Conservation (phyloP, 2,888 invertebrate genomes). For the Strigamia transsilvanica region DNA sequence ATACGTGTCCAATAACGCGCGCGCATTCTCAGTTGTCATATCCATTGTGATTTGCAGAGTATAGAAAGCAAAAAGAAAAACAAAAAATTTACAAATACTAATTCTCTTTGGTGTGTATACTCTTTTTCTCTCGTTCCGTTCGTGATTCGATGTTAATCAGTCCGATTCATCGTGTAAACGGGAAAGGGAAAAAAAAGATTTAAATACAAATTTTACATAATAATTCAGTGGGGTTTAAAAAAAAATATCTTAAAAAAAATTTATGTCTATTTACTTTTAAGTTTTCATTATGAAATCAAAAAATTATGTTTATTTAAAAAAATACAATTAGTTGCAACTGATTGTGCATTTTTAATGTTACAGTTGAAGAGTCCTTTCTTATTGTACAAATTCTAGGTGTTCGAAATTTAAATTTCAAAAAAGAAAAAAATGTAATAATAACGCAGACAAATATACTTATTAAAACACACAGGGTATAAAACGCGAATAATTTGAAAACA, state of each 20-base stretch:
- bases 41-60: slow-evolving; percentile 54
- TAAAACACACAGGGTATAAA: slow-evolving; percentile 52
- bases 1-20: slow-evolving; percentile 43
- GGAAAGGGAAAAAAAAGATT: slow-evolving; percentile 46
- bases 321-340: slow-evolving; percentile 31
- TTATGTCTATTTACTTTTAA: slow-evolving; percentile 44
- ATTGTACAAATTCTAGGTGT: slow-evolving; percentile 50
- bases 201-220: slow-evolving; percentile 32
- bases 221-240: slow-evolving; percentile 29
- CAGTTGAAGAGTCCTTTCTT: slow-evolving; percentile 26
- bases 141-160: slow-evolving; percentile 54
- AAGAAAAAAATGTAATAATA: slow-evolving; percentile 18
- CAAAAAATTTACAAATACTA: slow-evolving; percentile 43
- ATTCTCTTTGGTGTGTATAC: slow-evolving; percentile 53
- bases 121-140: slow-evolving; percentile 52
- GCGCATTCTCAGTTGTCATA: slow-evolving; percentile 51
- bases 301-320: slow-evolving; percentile 3
- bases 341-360: slow-evolving; percentile 46
- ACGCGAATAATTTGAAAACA: slow-evolving; percentile 25
- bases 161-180: slow-evolving; percentile 48
- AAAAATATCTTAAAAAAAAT: slow-evolving; percentile 12
- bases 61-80: slow-evolving; percentile 44
- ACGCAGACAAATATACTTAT: slow-evolving; percentile 46
- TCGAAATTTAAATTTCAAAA: slow-evolving; percentile 37
- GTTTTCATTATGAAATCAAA: slow-evolving; percentile 46